A percentile compares a stretch with the other conserved stretches of the same genome.
These are phyloP conservation scores for Dendroctonus ponderosae DNA, from an alignment of 1,140 invertebrate genomes.

Conservation along the genomic window DNA sequence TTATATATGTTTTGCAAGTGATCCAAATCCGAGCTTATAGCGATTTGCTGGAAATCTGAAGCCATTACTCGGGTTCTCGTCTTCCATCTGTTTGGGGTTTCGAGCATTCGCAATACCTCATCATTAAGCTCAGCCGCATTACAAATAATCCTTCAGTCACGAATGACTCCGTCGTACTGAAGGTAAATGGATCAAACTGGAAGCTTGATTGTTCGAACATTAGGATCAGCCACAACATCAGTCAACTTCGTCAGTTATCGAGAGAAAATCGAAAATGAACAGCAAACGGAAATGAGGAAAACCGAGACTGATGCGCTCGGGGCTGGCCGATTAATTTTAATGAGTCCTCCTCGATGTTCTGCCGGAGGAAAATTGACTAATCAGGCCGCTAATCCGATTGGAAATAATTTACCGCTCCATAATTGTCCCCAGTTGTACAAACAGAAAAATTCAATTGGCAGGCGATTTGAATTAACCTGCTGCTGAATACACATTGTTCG, in stretches of 20 bases:
- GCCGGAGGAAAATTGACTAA: constrained; percentile 16
- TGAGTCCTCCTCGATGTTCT: constrained; percentile 18
- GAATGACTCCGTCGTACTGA: constrained; percentile 1
- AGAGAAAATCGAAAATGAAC: constrained; percentile 24
- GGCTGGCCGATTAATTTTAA: constrained; percentile 18
- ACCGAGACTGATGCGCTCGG: constrained; percentile 20
- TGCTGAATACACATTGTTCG: no score
- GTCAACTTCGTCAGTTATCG: constrained; percentile 16
- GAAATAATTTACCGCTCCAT: constrained; percentile 13
- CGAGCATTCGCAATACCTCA: no score
- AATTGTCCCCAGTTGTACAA: constrained; percentile 3
- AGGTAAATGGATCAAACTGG: constrained; percentile 5
- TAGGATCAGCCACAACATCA: constrained; percentile 14
- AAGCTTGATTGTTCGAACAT: constrained; percentile 8
- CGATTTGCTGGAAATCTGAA: background rate
- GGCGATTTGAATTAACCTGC: background rate
- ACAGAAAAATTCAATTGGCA: constrained; percentile 1
- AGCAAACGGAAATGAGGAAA: constrained; percentile 20
- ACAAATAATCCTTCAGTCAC: constrained; percentile 1
- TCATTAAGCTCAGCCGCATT: no score
- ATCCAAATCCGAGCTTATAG: no score
- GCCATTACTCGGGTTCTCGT: no score
- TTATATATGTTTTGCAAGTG: background rate
- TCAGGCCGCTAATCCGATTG: constrained; percentile 22
- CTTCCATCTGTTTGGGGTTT: no score